Percentiles rank a stretch among this genome's conserved stretches.
phyloP scores from a whole-genome alignment of 2,113 vertebrate species.

The Melanerpes formicivorus region DNA sequence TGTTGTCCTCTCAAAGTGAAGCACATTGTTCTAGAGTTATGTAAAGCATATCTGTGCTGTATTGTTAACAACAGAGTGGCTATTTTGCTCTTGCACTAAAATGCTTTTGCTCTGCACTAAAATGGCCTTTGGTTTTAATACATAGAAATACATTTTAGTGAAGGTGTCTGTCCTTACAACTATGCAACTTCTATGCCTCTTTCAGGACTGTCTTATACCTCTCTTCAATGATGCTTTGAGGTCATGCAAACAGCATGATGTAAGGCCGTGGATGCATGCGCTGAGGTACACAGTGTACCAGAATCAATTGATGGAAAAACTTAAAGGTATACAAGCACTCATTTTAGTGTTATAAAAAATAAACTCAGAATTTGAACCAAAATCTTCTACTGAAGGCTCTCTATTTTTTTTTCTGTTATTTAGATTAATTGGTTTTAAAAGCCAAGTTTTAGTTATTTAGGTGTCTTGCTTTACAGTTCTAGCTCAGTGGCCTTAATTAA shows the following conservation, averaged over 20 bases:
- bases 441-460: background rate
- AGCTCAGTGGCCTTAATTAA: background rate
- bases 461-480: background rate
- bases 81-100: too few relatives aligned
- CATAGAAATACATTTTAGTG: background rate
- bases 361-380: background rate
- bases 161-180: background rate
- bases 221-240: slow-evolving; percentile 91
- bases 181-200: background rate
- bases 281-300: slow-evolving; percentile 93
- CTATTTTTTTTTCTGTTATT: background rate
- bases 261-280: slow-evolving; percentile 93
- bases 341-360: background rate
- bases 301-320: slow-evolving; percentile 85
- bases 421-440: background rate
- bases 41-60: background rate
- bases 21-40: background rate
- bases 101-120: background rate
- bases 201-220: slow-evolving; percentile 91
- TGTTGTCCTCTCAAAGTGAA: background rate
- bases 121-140: background rate
- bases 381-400: background rate
- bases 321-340: slow-evolving; percentile 81
- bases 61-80: background rate
- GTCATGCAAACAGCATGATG: slow-evolving; percentile 95